Evolutionary conservation across 2,113 vertebrate genomes (phyloP).

Genomic region (Empidonax traillii): DNA sequence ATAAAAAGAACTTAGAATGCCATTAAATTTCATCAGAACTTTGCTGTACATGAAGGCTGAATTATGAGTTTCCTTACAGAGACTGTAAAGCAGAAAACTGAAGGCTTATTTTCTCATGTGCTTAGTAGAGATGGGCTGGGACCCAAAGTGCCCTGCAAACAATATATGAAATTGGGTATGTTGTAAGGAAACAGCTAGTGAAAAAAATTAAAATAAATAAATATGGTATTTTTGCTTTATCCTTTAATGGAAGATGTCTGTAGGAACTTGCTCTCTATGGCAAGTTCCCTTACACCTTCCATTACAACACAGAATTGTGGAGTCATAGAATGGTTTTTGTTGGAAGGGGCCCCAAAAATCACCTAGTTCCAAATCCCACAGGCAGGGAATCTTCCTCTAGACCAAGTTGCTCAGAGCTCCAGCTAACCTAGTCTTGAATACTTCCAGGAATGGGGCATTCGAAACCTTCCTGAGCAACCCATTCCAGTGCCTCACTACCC

Average conservation of each 20-base stretch:
- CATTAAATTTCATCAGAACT: slow-evolving; percentile 58
- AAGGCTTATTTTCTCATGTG: slow-evolving; percentile 39
- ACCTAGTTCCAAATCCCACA: neutral
- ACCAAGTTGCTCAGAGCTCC: neutral
- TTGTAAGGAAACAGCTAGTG: neutral
- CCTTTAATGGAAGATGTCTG: neutral
- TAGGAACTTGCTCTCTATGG: neutral
- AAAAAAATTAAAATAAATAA: neutral
- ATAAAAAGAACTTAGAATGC: slow-evolving; percentile 55
- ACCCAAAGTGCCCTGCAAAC: neutral
- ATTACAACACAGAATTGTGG: neutral
- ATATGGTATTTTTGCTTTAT: neutral
- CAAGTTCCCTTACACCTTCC: neutral
- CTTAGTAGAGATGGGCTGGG: slow-evolving; percentile 21
- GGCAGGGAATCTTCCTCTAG: neutral
- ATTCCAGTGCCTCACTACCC: neutral
- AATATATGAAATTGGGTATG: neutral
- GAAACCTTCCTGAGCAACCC: neutral
- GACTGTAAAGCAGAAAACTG: slow-evolving; percentile 30
- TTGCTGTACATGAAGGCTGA: slow-evolving; percentile 36
- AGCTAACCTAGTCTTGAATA: neutral
- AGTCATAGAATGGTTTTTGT: neutral
- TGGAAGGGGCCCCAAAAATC: neutral
- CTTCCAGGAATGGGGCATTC: neutral
- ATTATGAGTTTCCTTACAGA: slow-evolving; percentile 31